Evolutionary conservation across 2,888 invertebrate species (phyloP), one percentile per base, ranked within the genome.

Genomic region (Athrips mouffetella): DNA sequence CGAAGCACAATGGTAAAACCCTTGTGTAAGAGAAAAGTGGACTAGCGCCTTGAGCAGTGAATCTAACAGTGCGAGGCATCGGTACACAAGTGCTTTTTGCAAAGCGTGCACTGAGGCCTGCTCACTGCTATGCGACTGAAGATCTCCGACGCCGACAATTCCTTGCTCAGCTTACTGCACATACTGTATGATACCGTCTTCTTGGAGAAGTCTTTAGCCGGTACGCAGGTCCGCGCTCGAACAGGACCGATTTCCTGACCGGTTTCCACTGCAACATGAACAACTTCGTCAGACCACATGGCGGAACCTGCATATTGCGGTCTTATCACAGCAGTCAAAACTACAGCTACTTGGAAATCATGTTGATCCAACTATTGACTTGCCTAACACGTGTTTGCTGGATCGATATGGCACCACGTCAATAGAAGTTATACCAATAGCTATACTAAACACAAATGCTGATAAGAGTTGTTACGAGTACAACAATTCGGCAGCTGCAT

Each of bases 181-280:
- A 85, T 85, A 7, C 76, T 70, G 64, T 87, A 84, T 1, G 87
- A 81, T 18, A 88, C 85, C 2, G 79, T 74, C 67, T 85, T 85
- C 77, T 85, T 87, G 53, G 77, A 71, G 69, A 88, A 87, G 58
- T 86, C 84, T 62, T 84, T 87, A 27, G 83, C 78, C 0, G 87
- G 82, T 5, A 88, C 87, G 58, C 88, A 88, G 0, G 88, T 87
- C 23, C 88, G 76, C 1, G 86, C 88, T 49, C 87, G 80, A 37
- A 88, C 85, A 2, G 87, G 86, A 0, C 88, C 87, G 53, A 87
- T 85, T 62, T 87, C 85, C 57, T 83, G 82, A 0, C 84, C 85
- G 18, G 82, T 80, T 54, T 86, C 86, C 49, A 86, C 87, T 87
- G 76, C 23, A 62, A 49, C 11, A 41, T 3, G 13, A 31, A 37